Evolutionary conservation across 1,140 invertebrate species (phyloP), one percentile per base, ranked within the genome.

Genomic region (Listronotus oregonensis): DNA sequence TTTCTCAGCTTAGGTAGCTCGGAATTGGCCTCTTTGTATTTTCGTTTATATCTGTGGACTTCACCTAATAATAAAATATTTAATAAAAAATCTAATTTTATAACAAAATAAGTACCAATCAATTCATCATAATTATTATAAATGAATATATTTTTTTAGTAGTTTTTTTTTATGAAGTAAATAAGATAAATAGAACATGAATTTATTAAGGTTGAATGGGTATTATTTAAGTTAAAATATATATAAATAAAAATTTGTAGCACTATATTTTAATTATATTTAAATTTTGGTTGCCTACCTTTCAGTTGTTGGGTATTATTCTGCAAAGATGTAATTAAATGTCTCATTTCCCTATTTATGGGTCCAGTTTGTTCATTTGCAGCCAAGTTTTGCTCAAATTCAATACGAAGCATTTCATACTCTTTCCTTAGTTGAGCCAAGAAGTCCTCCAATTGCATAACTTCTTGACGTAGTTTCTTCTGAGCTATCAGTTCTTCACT

Each of bases 361-460:
- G 96, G 96, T 1, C 95, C 96, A 0, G 96, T 98, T 81, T 98
- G 96, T 81, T 98, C 96, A 80, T 98, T 98, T 0, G 96, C 96
- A 7, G 96, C 96, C 66, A 98, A 82, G 79, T 97, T 98, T 79
- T 98, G 96, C 81, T 99, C 97, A 82, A 98, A 98, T 80, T 99
- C 96, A 49, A 98, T 97, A 11, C 96, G 85, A 50, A 99, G 78
- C 89, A 97, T 97, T 82, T 99, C 96, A 77, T 98, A 98, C 77
- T 98, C 96, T 78, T 97, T 97, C 27, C 96, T 82, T 47, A 96
- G 84, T 78, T 98, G 95, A 1, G 94, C 94, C 17, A 98, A 81
- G n/a, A 95, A 90, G 79, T 98, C 96, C 83, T 98, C 96, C 57
- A 98, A 82, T 80, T 97, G 95, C 76, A 98, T 97, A 75, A 97